Evolutionary conservation across 2,113 vertebrate species (phyloP), one percentile per base, ranked within the genome.

Genomic region (Percina caprodes): DNA sequence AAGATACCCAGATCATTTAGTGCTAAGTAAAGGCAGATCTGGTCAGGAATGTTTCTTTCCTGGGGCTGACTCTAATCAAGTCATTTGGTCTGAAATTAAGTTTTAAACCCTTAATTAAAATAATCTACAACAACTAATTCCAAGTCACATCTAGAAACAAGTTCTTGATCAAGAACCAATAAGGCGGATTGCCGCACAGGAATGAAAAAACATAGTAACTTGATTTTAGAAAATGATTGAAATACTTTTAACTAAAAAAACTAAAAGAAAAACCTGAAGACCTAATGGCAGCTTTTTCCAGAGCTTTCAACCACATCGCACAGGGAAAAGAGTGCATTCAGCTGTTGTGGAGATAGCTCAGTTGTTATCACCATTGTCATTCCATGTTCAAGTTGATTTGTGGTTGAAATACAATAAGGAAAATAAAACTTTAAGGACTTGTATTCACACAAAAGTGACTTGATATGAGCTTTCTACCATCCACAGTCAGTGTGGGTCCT

Each of bases 261-360:
- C 1, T 3, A 30, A 16, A 59, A 9, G 1, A 56, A 56, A 26
- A 58, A 59, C 24, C 6, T 7, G 7, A 30, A 59, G 56, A 16
- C 14, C 15, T 18, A 26, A 6, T 26, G 23, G 13, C 55, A 58
- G 12, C 55, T n/a, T 58, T 16, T 58, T 58, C 6, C 2, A 48
- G 63, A 48, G 46, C 46, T 68, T 55, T 69, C 49, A 69, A 39
- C 8, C 21, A 54, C 30, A 42, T 69, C 13, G n/a, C 66, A 52
- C 48, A 4, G 12, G 10, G 30, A 13, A 54, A n/a, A 26, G 3
- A 52, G 19, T 11, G 4, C 23, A 30, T 23, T 52, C 30, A 39
- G 3, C 19, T 23, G 33, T 42, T 51, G 13, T 19, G 16, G 60
- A 39, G 26, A 68, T 8, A 19, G 19, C 21, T 55, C 54, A 49